phyloP scores from a whole-genome alignment of 2,797 vertebrate genomes.

The Melanotaenia boesemani region DNA sequence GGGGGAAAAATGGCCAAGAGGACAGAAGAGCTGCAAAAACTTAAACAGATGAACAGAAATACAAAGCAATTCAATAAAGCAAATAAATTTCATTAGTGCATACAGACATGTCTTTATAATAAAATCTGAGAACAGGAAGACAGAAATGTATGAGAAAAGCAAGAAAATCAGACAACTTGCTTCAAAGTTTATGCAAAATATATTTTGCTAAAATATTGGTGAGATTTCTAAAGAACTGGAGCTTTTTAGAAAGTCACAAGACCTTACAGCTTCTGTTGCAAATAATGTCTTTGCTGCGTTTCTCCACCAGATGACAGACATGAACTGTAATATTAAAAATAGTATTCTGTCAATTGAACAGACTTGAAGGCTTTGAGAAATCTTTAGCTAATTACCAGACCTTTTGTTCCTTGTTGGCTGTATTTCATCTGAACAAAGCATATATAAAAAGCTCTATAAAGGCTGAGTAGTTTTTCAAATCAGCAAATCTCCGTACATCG shows the following conservation, averaged over 20 bases:
- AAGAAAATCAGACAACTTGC: constrained; percentile 55
- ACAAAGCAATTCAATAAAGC: constrained; percentile 45
- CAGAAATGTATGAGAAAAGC: constrained; percentile 31
- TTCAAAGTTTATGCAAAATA: constrained; percentile 51
- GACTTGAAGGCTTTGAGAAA: constrained; percentile 32
- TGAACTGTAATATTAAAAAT: constrained; percentile 16
- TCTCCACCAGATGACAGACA: constrained; percentile 74
- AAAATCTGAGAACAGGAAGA: constrained; percentile 44
- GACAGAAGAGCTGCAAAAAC: constrained; percentile 41
- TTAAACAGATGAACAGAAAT: constrained; percentile 55
- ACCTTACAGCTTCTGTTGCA: constrained; percentile 26
- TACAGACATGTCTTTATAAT: constrained; percentile 75
- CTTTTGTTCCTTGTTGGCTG: constrained; percentile 14
- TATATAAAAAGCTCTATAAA: constrained; percentile 10
- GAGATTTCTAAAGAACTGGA: constrained; percentile 45
- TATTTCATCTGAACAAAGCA: constrained; percentile 28
- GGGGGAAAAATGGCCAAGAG: constrained; percentile 29
- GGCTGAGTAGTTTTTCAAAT: constrained; percentile 23
- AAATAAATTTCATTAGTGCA: constrained; percentile 81
- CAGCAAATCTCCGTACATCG: constrained; percentile 40
- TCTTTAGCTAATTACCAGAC: constrained; percentile 1
- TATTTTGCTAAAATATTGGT: constrained; percentile 52
- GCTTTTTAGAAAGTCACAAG: constrained; percentile 41
- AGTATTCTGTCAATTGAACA: not conserved
- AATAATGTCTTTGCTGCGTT: constrained; percentile 43